Evolutionary conservation across 2,113 vertebrate species (phyloP), one percentile per base, ranked within the genome.

Genomic region (Anoplopoma fimbria): DNA sequence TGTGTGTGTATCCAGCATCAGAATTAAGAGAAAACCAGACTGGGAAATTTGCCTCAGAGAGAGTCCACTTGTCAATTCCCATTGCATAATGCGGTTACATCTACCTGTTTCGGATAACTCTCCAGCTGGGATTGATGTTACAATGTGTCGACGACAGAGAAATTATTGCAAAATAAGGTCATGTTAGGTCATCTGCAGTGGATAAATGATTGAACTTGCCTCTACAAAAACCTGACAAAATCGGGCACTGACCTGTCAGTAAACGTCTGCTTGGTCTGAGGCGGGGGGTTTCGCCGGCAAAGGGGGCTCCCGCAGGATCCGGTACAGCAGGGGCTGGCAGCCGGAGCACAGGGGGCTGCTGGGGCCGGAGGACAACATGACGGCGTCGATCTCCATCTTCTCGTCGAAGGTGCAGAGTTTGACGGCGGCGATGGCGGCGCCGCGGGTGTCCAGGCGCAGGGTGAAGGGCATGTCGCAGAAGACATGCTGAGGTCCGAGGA

Each of bases 391-490:
- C 93, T 99, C 98, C 95, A 99, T 95, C 83, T 96, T 96, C 88
- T 98, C 97, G 0, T 99, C 98, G 19, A 98, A 97, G 23, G 98
- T 99, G 92, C 95, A 96, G 78, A 99, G 95, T 65, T 96, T 97
- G 27, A 98, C 90, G 45, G 96, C 95, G 0, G 86, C 64, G n/a
- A 99, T 62, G 49, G 89, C 82, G 2, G 64, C 47, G 1, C 64
- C 94, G 4, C 94, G 92, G 19, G 96, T 92, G 14, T 96, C 94
- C 0, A 97, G 93, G 62, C 95, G 95, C 83, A 98, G 60, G 0
- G 98, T 99, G 64, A 99, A 96, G 0, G 98, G 98, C 19, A 95
- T 94, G 25, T 99, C 98, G 19, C 98, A 99, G 93, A 96, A 97
- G 9, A 96, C 95, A 64, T 97, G 94, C 83, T 97, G 93, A 7